These are phyloP conservation scores for Polymixis flavicincta DNA, from an alignment of 2,888 invertebrate genomes.

Conservation along the genomic window DNA sequence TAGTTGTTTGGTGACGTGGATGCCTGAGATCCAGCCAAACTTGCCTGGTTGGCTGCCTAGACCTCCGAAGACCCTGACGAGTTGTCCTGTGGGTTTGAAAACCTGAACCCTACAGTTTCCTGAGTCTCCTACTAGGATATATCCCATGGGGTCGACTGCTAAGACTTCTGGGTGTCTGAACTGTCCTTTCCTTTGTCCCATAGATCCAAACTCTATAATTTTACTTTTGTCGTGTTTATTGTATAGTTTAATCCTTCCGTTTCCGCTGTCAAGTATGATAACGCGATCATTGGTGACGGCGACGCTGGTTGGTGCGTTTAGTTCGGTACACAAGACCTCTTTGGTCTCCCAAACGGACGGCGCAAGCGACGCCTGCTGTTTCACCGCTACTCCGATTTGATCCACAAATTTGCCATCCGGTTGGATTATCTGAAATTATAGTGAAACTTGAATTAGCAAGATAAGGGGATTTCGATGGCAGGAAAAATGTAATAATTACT, in stretches of 20 bases:
- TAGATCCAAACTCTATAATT: slow-evolving; percentile 92
- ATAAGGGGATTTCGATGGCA: slow-evolving; percentile 14
- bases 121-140: slow-evolving; percentile 94
- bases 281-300: slow-evolving; percentile 91
- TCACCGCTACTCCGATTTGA: slow-evolving; percentile 90
- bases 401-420: slow-evolving; percentile 91
- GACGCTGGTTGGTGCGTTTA: slow-evolving; percentile 94
- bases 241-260: slow-evolving; percentile 92
- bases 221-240: slow-evolving; percentile 88
- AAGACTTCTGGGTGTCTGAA: slow-evolving; percentile 94
- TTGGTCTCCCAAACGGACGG: slow-evolving; percentile 80
- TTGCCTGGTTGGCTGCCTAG: slow-evolving; percentile 85
- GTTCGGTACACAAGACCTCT: slow-evolving; percentile 86
- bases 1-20: slow-evolving; percentile 90
- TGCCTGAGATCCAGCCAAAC: slow-evolving; percentile 93
- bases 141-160: slow-evolving; percentile 93
- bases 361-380: slow-evolving; percentile 75
- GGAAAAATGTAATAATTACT: background rate
- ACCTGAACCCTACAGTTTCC: slow-evolving; percentile 95
- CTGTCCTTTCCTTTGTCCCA: slow-evolving; percentile 92
- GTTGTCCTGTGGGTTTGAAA: slow-evolving; percentile 93
- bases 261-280: slow-evolving; percentile 93
- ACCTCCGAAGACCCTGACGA: slow-evolving; percentile 92
- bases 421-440: slow-evolving; percentile 83
- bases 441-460: slow-evolving; percentile 15